A percentile compares a stretch with the other conserved stretches of the same genome.
Evolutionary conservation across 2,888 invertebrate species (phyloP).

Genomic region (Uloborus plumipes): DNA sequence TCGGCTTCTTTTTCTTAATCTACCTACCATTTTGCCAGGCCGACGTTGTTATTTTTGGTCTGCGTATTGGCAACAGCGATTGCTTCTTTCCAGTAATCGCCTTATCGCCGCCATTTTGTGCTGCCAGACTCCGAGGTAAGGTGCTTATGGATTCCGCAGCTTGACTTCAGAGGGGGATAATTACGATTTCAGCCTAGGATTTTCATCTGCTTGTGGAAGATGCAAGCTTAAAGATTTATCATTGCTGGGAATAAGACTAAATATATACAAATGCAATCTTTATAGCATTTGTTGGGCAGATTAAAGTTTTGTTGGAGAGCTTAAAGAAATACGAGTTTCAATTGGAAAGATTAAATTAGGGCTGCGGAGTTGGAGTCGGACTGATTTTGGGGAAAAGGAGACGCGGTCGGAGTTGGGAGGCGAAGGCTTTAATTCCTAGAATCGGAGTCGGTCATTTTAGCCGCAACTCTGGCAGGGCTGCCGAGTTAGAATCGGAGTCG

Average conservation of each 20-base stretch:
- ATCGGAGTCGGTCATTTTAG: too few species aligned
- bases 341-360: too few species aligned
- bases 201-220: slow-evolving; percentile 13
- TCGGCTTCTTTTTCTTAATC: slow-evolving; percentile 38
- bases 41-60: slow-evolving; percentile 42
- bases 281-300: too few species aligned
- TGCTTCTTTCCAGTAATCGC: slow-evolving; percentile 56
- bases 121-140: slow-evolving; percentile 38
- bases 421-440: too few species aligned
- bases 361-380: too few species aligned
- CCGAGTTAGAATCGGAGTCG: too few species aligned
- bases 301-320: too few species aligned
- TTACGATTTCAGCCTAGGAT: slow-evolving; percentile 54
- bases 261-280: too few species aligned
- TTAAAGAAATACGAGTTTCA: too few species aligned
- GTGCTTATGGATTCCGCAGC: slow-evolving; percentile 60
- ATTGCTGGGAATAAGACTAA: background rate
- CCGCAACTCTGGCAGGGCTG: too few species aligned
- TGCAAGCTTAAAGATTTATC: background rate
- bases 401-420: too few species aligned
- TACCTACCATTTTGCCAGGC: slow-evolving; percentile 40
- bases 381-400: too few species aligned
- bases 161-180: slow-evolving; percentile 48
- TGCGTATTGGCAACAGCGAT: slow-evolving; percentile 52
- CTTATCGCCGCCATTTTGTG: slow-evolving; percentile 41